These are phyloP conservation scores for Euura lappo DNA, from an alignment of 1,140 invertebrate species.

Conservation along the genomic window DNA sequence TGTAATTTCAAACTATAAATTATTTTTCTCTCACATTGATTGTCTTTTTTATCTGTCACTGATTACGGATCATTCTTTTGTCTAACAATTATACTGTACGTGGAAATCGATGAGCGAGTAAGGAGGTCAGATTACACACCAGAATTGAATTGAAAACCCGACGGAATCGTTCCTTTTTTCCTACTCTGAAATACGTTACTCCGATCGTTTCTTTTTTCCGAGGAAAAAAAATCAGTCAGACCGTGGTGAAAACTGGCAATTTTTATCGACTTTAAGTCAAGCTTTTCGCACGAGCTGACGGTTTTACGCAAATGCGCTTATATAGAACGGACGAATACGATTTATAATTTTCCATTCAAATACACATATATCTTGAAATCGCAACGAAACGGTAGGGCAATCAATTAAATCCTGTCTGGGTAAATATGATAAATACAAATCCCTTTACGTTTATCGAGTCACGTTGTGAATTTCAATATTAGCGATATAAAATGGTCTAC, in stretches of 20 bases:
- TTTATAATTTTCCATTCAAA: not conserved
- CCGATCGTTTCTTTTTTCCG: not conserved
- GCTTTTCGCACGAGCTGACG: not conserved
- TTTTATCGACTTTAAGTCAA: not conserved
- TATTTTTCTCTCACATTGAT: too few species aligned
- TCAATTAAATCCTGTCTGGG: not conserved
- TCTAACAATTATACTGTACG: not conserved
- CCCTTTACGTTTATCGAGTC: not conserved
- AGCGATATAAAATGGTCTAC: not conserved
- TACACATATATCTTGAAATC: not conserved
- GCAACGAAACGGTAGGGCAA: not conserved
- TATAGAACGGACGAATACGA: not conserved
- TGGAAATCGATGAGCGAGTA: not conserved
- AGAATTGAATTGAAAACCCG: not conserved
- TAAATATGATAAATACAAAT: slow-evolving; percentile 4
- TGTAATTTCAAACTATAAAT: not conserved
- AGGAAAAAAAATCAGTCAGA: not conserved
- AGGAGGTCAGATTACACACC: not conserved
- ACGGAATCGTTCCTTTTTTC: not conserved
- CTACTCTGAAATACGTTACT: not conserved
- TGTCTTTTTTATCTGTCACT: too few species aligned
- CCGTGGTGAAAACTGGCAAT: not conserved
- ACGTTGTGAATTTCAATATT: not conserved
- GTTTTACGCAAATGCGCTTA: not conserved
- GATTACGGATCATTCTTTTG: not conserved